A percentile compares a stretch with the other conserved stretches of the same genome.
phyloP scores from a whole-genome alignment of 2,888 invertebrate genomes.

The Ochlodes sylvanus region DNA sequence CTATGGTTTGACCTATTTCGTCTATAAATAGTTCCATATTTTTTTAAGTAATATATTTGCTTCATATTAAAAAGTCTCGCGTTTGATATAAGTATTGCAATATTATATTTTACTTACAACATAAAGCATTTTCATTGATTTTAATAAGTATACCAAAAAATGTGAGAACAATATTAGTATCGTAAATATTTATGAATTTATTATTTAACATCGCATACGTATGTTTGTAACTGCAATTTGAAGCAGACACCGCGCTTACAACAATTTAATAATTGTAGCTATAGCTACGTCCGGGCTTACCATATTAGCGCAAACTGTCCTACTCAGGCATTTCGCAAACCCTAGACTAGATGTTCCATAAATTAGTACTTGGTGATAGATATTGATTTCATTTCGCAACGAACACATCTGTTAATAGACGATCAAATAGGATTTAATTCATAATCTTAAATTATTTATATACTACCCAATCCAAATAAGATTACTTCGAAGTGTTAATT shows the following conservation, averaged over 20 bases:
- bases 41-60: too few species aligned
- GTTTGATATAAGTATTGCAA: too few species aligned
- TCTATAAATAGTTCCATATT: too few species aligned
- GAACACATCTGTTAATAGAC: background rate
- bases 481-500: background rate
- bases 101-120: too few species aligned
- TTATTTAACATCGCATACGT: too few species aligned
- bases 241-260: background rate
- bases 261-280: constrained; percentile 7
- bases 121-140: too few species aligned
- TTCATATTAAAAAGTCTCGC: too few species aligned
- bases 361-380: constrained; percentile 15
- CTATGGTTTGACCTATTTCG: too few species aligned
- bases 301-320: constrained; percentile 13
- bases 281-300: constrained; percentile 7
- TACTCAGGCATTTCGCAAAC: constrained; percentile 25
- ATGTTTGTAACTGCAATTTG: background rate
- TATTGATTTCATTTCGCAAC: constrained; percentile 23
- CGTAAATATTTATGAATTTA: too few species aligned
- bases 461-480: background rate
- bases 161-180: too few species aligned
- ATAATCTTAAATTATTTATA: background rate
- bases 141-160: too few species aligned
- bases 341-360: constrained; percentile 29
- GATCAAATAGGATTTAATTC: background rate